Base-by-base conservation (phyloP, 2,797 vertebrate species). In the Tiaroga cobitis region DNA sequence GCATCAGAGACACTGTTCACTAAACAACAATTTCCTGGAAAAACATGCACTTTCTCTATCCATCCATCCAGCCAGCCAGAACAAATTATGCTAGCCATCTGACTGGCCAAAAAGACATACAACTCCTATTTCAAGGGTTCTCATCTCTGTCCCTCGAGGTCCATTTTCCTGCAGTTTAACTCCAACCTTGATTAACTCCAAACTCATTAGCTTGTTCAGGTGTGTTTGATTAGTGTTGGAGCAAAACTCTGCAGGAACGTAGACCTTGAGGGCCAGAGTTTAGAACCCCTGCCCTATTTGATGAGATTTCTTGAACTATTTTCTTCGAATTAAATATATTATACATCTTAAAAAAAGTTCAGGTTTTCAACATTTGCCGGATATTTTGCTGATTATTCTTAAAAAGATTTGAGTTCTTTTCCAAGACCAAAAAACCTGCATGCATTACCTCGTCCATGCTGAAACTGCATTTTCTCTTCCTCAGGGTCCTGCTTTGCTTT, bases 401-500 rank as follows among this genome's bases (percentile, higher is more conserved):
- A n/a, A 65, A 65, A 84, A 65, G 13, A 56, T 26, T 41, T 24
- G 19, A 34, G 65, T 56, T 56, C 37, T 70, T 46, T 84, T 70
- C 7, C 49, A 61, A 51, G 43, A 83, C 24, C 26, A 15, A 85
- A 79, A 80, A 63, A 51, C 29, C 75, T 21, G 65, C 41, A 70
- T 56, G 24, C 26, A 59, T 89, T 90, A 96, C 96, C 95, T 93
- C 95, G 91, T 54, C 95, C 95, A 24, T 96, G 95, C 85, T 96
- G 96, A 91, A 96, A 96, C 79, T 96, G 96, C 95, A 96, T 94
- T 93, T 96, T 96, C 88, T 96, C 96, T 84, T 96, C 96, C 80
- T 96, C 95, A 0, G 96, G 96, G 89, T 96, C 96, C 91, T 96
- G 95, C 87, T 96, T 96, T 67, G 96, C 96, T 93, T 96, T 96